phyloP scores from a whole-genome alignment of 1,140 invertebrate genomes.

The Reticulitermes speratus region DNA sequence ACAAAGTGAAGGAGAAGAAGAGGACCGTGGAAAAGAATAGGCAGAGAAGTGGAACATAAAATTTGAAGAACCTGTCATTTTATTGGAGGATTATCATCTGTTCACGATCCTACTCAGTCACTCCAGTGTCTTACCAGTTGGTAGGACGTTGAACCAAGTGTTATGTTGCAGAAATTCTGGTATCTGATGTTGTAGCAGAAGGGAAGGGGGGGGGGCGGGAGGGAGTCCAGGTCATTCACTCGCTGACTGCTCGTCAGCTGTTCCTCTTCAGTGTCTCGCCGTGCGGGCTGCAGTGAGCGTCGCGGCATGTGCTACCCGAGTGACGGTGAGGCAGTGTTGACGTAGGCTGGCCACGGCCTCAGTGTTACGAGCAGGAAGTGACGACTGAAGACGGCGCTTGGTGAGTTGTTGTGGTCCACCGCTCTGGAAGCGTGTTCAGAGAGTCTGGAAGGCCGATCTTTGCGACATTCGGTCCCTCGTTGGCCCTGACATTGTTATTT shows the following conservation, averaged over 20 bases:
- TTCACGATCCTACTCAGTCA: not conserved
- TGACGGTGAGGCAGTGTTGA: not conserved
- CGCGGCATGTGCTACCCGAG: not conserved
- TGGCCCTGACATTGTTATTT: too few relatives aligned
- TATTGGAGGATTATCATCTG: not conserved
- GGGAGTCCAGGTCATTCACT: conserved; percentile 4
- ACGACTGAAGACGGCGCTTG: not conserved
- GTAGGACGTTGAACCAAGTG: conserved; percentile 13
- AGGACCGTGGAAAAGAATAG: too few relatives aligned
- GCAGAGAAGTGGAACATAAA: too few relatives aligned
- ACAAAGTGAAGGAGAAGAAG: too few relatives aligned
- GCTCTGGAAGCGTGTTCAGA: too few relatives aligned
- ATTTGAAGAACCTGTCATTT: too few relatives aligned
- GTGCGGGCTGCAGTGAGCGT: not conserved
- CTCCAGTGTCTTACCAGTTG: not conserved
- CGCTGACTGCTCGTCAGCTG: not conserved
- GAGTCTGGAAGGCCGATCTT: too few relatives aligned
- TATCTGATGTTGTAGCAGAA: not conserved
- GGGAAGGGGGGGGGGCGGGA: too few relatives aligned
- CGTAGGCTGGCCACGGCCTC: not conserved
- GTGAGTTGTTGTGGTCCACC: not conserved
- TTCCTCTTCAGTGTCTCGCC: not conserved
- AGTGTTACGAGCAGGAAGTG: not conserved
- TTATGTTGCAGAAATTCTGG: conserved; percentile 5
- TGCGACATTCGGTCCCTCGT: too few relatives aligned